Conservation (phyloP, 2,113 vertebrate genomes). For the Centrocercus urophasianus region DNA sequence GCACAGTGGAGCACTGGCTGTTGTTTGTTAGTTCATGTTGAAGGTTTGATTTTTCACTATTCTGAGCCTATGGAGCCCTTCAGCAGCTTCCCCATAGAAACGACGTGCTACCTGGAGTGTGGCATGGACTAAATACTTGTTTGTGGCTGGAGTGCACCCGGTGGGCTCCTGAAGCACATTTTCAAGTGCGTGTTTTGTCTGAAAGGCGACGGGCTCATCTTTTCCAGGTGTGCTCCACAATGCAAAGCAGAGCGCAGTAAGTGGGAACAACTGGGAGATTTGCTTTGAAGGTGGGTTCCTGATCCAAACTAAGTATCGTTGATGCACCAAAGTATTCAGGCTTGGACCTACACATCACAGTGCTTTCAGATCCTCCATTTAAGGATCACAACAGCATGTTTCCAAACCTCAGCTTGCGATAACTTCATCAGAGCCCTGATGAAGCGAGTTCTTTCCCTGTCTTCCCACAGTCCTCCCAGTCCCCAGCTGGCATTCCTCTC, state of each 20-base stretch:
- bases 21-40: neutral
- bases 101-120: neutral
- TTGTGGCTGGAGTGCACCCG: neutral
- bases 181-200: neutral
- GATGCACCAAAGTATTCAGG: neutral
- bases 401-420: neutral
- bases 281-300: neutral
- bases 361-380: neutral
- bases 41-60: neutral
- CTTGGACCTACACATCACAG: fast-evolving
- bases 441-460: neutral
- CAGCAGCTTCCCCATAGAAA: fast-evolving
- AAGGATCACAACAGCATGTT: neutral
- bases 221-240: neutral
- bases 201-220: neutral
- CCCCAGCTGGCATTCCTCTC: neutral
- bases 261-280: neutral
- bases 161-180: neutral
- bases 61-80: neutral
- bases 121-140: fast-evolving
- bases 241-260: neutral
- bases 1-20: neutral
- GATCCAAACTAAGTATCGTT: neutral
- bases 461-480: neutral
- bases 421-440: neutral